These are phyloP conservation scores for Sylvicola fuscatus DNA, from an alignment of 2,888 invertebrate species.

Conservation along the genomic window DNA sequence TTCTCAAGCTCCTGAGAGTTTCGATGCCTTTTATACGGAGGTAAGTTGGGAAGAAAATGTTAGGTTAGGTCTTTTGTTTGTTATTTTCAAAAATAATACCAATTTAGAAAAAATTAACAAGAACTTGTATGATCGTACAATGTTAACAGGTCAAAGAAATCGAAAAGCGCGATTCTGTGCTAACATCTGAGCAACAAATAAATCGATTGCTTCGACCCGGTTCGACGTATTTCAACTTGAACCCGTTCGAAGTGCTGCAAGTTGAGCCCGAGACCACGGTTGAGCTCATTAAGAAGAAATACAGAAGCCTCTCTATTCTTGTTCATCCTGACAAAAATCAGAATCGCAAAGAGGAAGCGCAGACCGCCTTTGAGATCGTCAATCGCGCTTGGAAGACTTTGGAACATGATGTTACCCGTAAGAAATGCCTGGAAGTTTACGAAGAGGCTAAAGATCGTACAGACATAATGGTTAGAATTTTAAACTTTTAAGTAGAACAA, in stretches of 20 bases:
- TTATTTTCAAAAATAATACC: not conserved
- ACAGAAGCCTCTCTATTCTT: constrained; percentile 84
- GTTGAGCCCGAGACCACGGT: constrained; percentile 75
- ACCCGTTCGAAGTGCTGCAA: constrained; percentile 81
- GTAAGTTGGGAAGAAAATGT: constrained; percentile 28
- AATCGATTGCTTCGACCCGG: constrained; percentile 89
- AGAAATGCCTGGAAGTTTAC: constrained; percentile 87
- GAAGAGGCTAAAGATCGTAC: constrained; percentile 92
- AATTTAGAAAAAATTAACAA: not conserved
- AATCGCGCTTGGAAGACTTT: constrained; percentile 90
- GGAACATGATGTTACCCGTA: constrained; percentile 84
- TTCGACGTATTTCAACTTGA: constrained; percentile 95
- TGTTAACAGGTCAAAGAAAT: constrained; percentile 85
- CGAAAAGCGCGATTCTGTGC: constrained; percentile 88
- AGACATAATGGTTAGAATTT: constrained; percentile 58
- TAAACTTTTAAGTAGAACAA: constrained; percentile 4
- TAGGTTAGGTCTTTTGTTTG: not conserved
- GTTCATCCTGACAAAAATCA: constrained; percentile 99
- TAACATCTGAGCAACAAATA: constrained; percentile 94
- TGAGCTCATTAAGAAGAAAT: constrained; percentile 92
- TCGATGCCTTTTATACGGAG: constrained; percentile 67
- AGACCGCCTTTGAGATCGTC: constrained; percentile 80
- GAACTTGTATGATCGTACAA: not conserved
- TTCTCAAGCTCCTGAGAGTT: constrained; percentile 41
- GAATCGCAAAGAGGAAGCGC: constrained; percentile 86